Percentiles rank a stretch among this genome's conserved stretches.
Evolutionary conservation across 1,140 invertebrate genomes (phyloP).

Genomic region (Pseudomyrmex concolor): DNA sequence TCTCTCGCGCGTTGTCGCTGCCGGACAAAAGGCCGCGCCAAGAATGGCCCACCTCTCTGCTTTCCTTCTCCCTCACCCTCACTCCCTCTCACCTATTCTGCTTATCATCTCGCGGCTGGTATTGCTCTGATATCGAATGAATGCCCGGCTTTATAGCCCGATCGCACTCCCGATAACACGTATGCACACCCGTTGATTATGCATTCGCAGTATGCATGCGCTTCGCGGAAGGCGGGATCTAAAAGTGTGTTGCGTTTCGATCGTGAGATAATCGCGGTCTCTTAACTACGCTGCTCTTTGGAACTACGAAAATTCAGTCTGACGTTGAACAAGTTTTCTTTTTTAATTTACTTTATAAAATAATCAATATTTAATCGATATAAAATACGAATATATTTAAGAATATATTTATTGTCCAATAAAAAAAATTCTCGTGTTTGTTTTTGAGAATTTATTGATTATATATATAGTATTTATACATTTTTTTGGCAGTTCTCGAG

Average conservation of each 20-base stretch:
- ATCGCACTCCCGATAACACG: constrained; percentile 78
- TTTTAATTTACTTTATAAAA: too few relatives aligned
- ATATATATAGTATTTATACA: too few relatives aligned
- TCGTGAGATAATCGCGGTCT: constrained; percentile 40
- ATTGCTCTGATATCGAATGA: constrained; percentile 82
- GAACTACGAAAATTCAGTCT: background rate
- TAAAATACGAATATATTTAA: too few relatives aligned
- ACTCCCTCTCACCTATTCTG: constrained; percentile 75
- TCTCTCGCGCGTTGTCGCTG: constrained; percentile 39
- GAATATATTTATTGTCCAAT: too few relatives aligned
- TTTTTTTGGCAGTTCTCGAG: background rate
- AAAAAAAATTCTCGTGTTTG: too few relatives aligned
- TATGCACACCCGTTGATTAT: constrained; percentile 58
- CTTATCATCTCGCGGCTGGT: constrained; percentile 82
- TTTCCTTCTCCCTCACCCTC: background rate
- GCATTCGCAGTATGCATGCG: constrained; percentile 37
- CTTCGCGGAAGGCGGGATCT: constrained; percentile 41
- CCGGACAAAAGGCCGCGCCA: constrained; percentile 78
- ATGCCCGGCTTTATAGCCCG: constrained; percentile 83
- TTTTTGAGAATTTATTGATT: too few relatives aligned
- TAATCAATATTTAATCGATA: too few relatives aligned
- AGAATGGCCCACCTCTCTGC: constrained; percentile 79
- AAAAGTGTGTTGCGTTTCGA: constrained; percentile 45
- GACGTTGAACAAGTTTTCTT: too few relatives aligned
- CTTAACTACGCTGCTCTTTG: background rate